Evolutionary conservation across 2,113 vertebrate genomes (phyloP).

Genomic region (Muscicapa adusta): DNA sequence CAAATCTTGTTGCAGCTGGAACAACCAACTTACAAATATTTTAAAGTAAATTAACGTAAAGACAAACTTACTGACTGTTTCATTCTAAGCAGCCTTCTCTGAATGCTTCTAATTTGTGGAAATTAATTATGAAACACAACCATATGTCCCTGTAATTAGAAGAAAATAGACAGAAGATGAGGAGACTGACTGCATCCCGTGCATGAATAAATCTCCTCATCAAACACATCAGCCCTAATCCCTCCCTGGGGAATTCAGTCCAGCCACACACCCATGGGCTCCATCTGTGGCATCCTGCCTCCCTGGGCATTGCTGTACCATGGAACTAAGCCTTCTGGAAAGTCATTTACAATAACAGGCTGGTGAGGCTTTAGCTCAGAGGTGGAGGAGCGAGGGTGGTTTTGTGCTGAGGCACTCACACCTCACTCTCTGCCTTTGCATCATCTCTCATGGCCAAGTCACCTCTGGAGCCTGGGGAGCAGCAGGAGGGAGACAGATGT

Average conservation of each 20-base stretch:
- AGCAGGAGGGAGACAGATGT: fast-evolving
- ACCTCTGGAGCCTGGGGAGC: background rate
- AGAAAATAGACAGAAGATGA: constrained; percentile 27
- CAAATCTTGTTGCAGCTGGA: background rate
- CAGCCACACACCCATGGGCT: background rate
- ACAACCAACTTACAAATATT: background rate
- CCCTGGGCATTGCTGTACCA: background rate
- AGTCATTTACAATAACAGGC: background rate
- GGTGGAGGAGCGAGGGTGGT: background rate
- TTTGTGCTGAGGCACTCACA: background rate
- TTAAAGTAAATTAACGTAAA: constrained; percentile 25
- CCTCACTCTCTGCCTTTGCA: background rate
- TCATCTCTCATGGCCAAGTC: background rate
- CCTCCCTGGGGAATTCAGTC: background rate
- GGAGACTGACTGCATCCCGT: background rate
- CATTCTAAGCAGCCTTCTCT: background rate
- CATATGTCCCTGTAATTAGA: constrained; percentile 60
- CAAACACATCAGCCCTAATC: background rate
- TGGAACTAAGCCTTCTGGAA: background rate
- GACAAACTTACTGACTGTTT: background rate
- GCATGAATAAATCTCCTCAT: constrained; percentile 20
- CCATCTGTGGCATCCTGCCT: background rate
- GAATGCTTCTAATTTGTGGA: constrained; percentile 29
- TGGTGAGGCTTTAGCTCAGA: background rate
- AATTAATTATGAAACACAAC: constrained; percentile 60